These are phyloP conservation scores for Zhengitettix transpicula DNA, from an alignment of 2,888 invertebrate species.

Conservation along the genomic window DNA sequence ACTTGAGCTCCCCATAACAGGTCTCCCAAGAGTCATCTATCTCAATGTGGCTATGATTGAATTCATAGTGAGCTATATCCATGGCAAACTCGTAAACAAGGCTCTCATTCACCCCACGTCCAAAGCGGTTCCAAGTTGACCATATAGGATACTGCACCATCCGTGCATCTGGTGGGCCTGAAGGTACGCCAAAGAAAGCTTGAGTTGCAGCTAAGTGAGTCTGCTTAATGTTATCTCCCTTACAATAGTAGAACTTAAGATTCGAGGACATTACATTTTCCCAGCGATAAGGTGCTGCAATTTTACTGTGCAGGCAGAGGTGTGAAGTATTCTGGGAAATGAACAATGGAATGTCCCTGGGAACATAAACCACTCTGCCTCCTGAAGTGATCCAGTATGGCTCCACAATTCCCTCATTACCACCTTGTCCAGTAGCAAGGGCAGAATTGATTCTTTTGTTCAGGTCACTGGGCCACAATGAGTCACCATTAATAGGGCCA, in stretches of 20 bases:
- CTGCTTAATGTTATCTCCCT: constrained; percentile 2
- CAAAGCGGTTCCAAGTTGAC: constrained; percentile 75
- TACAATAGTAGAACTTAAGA: constrained; percentile 5
- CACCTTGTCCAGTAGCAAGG: constrained; percentile 3
- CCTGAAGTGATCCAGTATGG: constrained; percentile 9
- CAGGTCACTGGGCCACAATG: constrained; percentile 7
- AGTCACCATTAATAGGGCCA: constrained; percentile 34
- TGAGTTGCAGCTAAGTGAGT: constrained; percentile 6
- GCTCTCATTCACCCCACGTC: constrained; percentile 44
- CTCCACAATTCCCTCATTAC: constrained; percentile 5
- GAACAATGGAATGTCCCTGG: constrained; percentile 6
- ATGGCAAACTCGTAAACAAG: constrained; percentile 45
- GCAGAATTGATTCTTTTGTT: constrained; percentile 1
- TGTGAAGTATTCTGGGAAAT: constrained; percentile 6
- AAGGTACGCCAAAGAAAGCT: constrained; percentile 44
- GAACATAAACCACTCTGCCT: constrained; percentile 6
- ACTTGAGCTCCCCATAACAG: constrained; percentile 65
- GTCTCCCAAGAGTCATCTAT: constrained; percentile 82
- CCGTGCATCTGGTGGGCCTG: constrained; percentile 41
- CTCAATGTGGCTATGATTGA: constrained; percentile 59
- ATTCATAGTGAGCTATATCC: constrained; percentile 46
- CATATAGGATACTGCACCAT: constrained; percentile 71
- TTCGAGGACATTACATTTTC: constrained; percentile 1
- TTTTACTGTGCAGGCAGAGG: constrained; percentile 6
- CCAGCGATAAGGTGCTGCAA: constrained; percentile 3